Conservation (phyloP, 2,888 invertebrate species). For the Cecidostiba fungosa region DNA sequence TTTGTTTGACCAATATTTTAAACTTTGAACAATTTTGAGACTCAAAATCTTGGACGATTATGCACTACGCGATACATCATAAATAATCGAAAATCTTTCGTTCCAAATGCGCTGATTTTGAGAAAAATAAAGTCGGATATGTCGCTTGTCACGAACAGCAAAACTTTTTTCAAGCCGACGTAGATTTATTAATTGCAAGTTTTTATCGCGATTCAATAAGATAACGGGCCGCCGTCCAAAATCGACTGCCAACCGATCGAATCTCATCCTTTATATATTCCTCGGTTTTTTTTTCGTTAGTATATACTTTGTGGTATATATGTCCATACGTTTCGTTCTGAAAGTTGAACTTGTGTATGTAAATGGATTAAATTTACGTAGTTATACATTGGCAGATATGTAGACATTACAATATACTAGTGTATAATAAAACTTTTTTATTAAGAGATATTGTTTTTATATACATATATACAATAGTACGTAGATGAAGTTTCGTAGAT, state of each 20-base stretch:
- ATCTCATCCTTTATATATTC: background rate
- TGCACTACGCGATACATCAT: conserved; percentile 6
- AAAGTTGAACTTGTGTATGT: conserved; percentile 25
- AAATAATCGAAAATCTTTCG: conserved; percentile 26
- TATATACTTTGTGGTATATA: conserved; percentile 8
- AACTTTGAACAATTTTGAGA: background rate
- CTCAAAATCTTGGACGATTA: conserved; percentile 20
- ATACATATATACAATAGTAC: conserved; percentile 11
- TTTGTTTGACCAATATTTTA: background rate
- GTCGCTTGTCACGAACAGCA: background rate
- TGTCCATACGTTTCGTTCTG: too few species aligned
- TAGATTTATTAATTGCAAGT: conserved; percentile 26
- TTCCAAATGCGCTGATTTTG: background rate
- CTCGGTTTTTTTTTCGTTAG: background rate
- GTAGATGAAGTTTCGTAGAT: conserved; percentile 53
- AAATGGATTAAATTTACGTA: conserved; percentile 58
- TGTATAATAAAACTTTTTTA: background rate
- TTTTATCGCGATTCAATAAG: conserved; percentile 45
- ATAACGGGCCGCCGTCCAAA: conserved; percentile 40
- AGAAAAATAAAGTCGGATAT: background rate
- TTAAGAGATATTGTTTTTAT: background rate
- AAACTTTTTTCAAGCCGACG: conserved; percentile 1
- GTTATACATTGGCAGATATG: conserved; percentile 43
- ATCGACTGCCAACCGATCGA: conserved; percentile 50
- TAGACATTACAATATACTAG: conserved; percentile 33